Base-by-base conservation (phyloP, 1,140 invertebrate genomes). In the Drosophila nasuta region DNA sequence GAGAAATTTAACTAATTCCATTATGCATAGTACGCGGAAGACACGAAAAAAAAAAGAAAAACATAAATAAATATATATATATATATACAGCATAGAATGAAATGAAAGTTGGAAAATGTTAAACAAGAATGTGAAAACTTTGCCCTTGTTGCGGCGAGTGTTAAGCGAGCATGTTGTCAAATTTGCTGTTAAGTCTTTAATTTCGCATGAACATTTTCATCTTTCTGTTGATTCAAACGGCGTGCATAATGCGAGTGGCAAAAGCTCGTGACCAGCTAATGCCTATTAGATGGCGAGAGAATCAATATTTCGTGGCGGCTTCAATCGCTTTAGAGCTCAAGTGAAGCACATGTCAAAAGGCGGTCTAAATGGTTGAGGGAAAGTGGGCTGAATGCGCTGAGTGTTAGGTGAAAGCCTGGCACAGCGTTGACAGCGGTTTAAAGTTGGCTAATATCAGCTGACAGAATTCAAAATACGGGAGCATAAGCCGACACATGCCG, bases 91-190 rank as follows among this genome's bases (percentile, higher is more conserved):
- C 69, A 75, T 11, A 11, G 10, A 57, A 57, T 38, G 28, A n/a
- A 56, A 56, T 52, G 48, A 49, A 65, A 83, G 80, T 83, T 68
- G 15, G 57, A 74, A 86, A 81, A 83, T 83, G 77, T 83, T 83
- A 81, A 85, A 81, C 81, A 85, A 83, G 85, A 83, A 83, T 83
- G 81, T 67, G 82, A 83, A 83, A 83, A 83, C 81, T 83, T 83
- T 85, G 77, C 78, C 81, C 81, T 85, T 60, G 49, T 56, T 62
- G 41, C n/a, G 35, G 54, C 25, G 11, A 45, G 35, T 46, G 48
- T 28, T 59, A 33, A 54, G n/a, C 17, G 59, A 13, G 30, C 33
- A 38, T 38, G 13, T 45, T 45, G 56, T 43, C 17, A 46, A 20
- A 30, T 70, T 75, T 57, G 45, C 63, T 67, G 52, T 66, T 48